Conservation (phyloP, 2,113 vertebrate species). For the Polypterus bichir region DNA sequence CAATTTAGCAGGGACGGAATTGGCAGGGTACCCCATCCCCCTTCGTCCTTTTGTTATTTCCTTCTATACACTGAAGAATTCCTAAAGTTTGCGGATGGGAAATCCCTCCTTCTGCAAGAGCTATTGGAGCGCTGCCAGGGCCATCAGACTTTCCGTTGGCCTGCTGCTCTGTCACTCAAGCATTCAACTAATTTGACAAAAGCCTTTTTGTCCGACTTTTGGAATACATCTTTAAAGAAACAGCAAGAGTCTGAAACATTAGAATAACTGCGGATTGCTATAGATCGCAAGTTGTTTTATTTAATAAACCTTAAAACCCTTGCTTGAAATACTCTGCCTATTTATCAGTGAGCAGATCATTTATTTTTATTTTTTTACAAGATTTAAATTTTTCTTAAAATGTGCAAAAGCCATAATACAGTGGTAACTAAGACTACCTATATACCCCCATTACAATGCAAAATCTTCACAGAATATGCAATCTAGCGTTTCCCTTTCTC, state of each 20-base stretch:
- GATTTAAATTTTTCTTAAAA: too few species aligned
- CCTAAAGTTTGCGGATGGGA: slow-evolving; percentile 16
- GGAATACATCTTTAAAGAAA: slow-evolving; percentile 13
- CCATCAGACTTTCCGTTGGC: slow-evolving; percentile 21
- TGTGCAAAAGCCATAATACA: too few species aligned
- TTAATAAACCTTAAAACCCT: too few species aligned
- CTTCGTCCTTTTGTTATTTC: background rate
- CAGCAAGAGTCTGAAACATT: background rate
- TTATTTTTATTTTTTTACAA: too few species aligned
- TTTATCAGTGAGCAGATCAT: too few species aligned
- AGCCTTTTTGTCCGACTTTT: slow-evolving; percentile 24
- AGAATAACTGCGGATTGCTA: too few species aligned
- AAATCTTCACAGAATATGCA: too few species aligned
- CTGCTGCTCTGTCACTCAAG: slow-evolving; percentile 24
- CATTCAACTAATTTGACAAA: slow-evolving; percentile 25
- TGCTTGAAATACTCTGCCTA: too few species aligned
- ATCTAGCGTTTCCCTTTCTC: too few species aligned
- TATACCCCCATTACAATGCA: too few species aligned
- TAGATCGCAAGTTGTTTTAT: too few species aligned
- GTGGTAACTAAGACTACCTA: too few species aligned
- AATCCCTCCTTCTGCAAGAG: slow-evolving; percentile 22
- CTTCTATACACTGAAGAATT: slow-evolving; percentile 17
- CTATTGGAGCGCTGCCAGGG: slow-evolving; percentile 13
- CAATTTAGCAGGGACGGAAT: slow-evolving; percentile 1
- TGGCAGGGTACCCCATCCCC: slow-evolving; percentile 8